phyloP scores from a whole-genome alignment of 92 coral and sea anemone species.

The Epizoanthus stellaris region DNA sequence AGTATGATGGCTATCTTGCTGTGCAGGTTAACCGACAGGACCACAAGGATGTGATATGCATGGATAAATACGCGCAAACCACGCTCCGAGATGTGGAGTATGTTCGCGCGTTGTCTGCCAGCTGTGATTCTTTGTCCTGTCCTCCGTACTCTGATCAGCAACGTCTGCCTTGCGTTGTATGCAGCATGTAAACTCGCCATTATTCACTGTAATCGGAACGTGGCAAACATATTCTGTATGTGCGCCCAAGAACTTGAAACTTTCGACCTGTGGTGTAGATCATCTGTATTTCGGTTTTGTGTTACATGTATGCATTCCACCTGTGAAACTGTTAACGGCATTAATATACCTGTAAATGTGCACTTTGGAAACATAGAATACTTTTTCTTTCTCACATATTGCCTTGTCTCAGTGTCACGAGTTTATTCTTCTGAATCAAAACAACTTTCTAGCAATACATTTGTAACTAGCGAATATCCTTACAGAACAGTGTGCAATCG shows the following conservation, averaged over 20 bases:
- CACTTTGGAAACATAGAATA: neutral
- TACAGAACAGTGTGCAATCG: neutral
- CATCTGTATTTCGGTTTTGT: conserved; percentile 24
- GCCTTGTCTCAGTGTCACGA: neutral
- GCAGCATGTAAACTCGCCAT: conserved; percentile 61
- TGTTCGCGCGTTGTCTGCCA: conserved; percentile 70
- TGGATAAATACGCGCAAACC: conserved; percentile 74
- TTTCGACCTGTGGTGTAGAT: neutral
- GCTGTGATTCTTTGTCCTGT: conserved; percentile 77
- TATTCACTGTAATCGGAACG: neutral
- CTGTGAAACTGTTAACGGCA: neutral
- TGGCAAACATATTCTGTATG: conserved; percentile 4
- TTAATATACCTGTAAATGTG: neutral
- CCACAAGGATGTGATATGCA: conserved; percentile 80
- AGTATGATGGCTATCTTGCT: conserved; percentile 83
- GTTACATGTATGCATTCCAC: neutral
- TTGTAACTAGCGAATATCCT: neutral
- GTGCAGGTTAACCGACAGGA: conserved; percentile 79
- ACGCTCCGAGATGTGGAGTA: conserved; percentile 69
- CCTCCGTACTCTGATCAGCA: conserved; percentile 81
- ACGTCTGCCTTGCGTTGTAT: conserved; percentile 88
- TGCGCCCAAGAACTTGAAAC: neutral
- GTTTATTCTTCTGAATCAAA: neutral
- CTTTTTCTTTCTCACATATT: neutral
- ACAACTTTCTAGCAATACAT: neutral